Percentiles rank a stretch among this genome's conserved stretches.
Evolutionary conservation across 1,140 invertebrate genomes (phyloP).

Genomic region (Tetraneura akinire): DNA sequence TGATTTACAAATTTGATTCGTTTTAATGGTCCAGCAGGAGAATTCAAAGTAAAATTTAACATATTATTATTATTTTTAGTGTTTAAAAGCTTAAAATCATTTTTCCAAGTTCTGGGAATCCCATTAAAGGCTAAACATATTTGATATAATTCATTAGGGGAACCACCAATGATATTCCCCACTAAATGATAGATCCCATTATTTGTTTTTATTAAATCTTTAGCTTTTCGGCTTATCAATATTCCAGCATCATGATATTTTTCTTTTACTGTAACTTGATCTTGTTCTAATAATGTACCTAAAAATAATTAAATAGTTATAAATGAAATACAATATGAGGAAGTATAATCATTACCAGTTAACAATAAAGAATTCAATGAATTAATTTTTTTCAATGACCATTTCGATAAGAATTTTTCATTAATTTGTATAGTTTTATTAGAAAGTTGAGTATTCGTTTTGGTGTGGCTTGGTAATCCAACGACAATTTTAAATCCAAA

Average conservation of each 20-base stretch:
- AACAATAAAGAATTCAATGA: no score
- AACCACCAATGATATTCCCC: slow-evolving; percentile 18
- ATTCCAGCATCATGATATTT: slow-evolving; percentile 30
- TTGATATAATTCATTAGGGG: slow-evolving; percentile 19
- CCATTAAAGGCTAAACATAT: neutral
- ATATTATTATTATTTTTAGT: neutral
- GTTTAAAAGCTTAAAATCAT: neutral
- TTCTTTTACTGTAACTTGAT: slow-evolving; percentile 3
- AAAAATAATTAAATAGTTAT: neutral
- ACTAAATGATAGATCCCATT: slow-evolving; percentile 37
- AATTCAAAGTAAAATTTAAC: slow-evolving; percentile 28
- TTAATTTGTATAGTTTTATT: neutral
- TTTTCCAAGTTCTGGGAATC: slow-evolving; percentile 24
- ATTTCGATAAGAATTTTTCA: slow-evolving; percentile 15
- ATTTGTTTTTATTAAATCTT: slow-evolving; percentile 8
- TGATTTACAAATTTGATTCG: neutral
- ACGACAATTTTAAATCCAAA: slow-evolving; percentile 47
- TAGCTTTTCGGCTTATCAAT: neutral
- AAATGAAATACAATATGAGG: neutral
- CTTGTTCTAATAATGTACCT: slow-evolving; percentile 20
- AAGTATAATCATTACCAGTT: slow-evolving; percentile 33
- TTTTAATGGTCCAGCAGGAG: slow-evolving; percentile 28
- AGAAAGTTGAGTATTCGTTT: neutral
- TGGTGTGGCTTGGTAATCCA: neutral
- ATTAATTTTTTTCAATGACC: slow-evolving; percentile 36